A percentile compares a stretch with the other conserved stretches of the same genome.
Evolutionary conservation across 2,797 vertebrate genomes (phyloP).

Genomic region (Peromyscus attwateri): DNA sequence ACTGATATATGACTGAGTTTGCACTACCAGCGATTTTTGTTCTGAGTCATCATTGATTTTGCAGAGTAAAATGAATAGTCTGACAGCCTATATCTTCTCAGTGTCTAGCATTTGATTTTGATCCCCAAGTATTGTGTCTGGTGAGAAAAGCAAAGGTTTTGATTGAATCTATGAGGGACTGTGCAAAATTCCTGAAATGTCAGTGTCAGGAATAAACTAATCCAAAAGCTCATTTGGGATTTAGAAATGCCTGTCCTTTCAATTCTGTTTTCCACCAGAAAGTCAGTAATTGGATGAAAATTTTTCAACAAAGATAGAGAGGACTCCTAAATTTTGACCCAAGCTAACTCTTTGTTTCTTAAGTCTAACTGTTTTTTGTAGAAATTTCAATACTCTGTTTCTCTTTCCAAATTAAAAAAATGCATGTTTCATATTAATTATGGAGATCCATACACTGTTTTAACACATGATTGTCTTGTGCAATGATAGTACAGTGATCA

Average conservation of each 20-base stretch:
- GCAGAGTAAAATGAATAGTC: not conserved
- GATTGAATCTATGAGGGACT: not conserved
- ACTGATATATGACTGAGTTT: not conserved
- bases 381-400: not conserved
- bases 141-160: not conserved
- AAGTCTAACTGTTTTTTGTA: not conserved
- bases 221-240: not conserved
- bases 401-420: not conserved
- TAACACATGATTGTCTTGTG: not conserved
- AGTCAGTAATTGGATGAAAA: constrained; percentile 18
- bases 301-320: not conserved
- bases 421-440: not conserved
- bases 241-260: not conserved
- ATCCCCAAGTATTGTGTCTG: not conserved
- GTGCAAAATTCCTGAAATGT: not conserved
- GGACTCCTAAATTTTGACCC: not conserved
- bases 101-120: not conserved
- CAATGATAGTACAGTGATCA: not conserved
- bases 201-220: not conserved
- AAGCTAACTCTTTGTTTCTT: not conserved
- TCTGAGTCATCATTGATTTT: not conserved
- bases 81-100: too few species aligned
- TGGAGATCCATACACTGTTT: not conserved
- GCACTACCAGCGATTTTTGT: not conserved
- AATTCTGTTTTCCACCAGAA: not conserved